These are phyloP conservation scores for Drosophila pseudotakahashii DNA, from an alignment of 2,888 invertebrate species.

Conservation along the genomic window DNA sequence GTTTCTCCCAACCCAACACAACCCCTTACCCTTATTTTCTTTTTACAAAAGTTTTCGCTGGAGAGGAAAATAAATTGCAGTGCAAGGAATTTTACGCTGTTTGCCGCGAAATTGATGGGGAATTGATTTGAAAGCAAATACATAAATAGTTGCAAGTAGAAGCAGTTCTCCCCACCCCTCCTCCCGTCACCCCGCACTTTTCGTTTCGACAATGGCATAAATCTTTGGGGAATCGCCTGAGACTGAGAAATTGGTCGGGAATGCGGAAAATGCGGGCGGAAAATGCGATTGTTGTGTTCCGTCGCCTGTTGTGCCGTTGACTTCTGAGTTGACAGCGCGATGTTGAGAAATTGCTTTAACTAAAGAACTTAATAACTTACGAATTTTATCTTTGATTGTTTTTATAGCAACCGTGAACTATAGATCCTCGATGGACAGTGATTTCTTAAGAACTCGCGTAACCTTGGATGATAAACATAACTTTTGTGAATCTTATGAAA, in stretches of 20 bases:
- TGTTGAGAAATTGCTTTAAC: conserved; percentile 40
- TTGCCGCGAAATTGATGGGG: conserved; percentile 73
- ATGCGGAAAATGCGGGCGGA: conserved; percentile 32
- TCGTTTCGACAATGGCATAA: conserved; percentile 55
- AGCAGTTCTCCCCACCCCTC: conserved; percentile 33
- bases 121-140: conserved; percentile 80
- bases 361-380: too few relatives aligned
- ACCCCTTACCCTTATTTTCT: not conserved
- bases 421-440: too few relatives aligned
- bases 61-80: conserved; percentile 74
- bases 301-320: conserved; percentile 20
- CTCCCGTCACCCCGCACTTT: not conserved
- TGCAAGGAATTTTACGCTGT: conserved; percentile 67
- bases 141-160: conserved; percentile 71
- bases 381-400: too few relatives aligned
- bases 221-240: conserved; percentile 59
- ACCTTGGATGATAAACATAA: too few relatives aligned
- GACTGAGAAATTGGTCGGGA: conserved; percentile 70
- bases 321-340: conserved; percentile 40
- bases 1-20: conserved; percentile 3
- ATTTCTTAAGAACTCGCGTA: too few relatives aligned
- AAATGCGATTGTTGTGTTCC: conserved; percentile 71
- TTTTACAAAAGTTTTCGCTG: conserved; percentile 29
- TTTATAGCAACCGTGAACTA: too few relatives aligned
- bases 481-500: too few relatives aligned